Conservation (phyloP, 2,113 vertebrate species). For the Platichthys stellatus region DNA sequence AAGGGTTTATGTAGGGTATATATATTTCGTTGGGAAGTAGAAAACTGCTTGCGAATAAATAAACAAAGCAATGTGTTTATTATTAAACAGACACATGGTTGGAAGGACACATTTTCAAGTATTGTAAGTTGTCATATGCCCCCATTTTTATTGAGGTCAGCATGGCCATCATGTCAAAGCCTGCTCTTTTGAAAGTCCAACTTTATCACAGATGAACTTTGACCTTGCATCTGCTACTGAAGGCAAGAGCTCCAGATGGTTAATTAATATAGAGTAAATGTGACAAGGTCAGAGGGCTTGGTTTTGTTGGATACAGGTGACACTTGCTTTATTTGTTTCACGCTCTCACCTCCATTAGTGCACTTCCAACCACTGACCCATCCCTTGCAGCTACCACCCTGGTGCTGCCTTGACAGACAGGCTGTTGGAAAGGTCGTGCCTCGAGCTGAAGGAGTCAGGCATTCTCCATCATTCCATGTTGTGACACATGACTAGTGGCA, state of each 20-base stretch:
- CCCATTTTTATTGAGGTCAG: not conserved
- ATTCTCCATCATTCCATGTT: slow-evolving; percentile 38
- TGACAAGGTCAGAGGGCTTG: slow-evolving; percentile 13
- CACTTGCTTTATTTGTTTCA: not conserved
- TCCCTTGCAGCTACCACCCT: slow-evolving; percentile 26
- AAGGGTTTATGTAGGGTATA: too few species aligned
- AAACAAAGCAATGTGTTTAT: too few species aligned
- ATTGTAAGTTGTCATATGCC: not conserved
- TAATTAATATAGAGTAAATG: not conserved
- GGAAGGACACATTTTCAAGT: not conserved
- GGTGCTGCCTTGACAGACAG: slow-evolving; percentile 50
- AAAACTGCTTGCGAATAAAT: too few species aligned
- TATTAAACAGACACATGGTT: not conserved
- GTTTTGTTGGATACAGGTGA: slow-evolving; percentile 17
- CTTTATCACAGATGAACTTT: not conserved
- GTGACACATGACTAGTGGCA: slow-evolving; percentile 69
- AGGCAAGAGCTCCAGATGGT: not conserved
- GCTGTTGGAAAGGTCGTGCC: slow-evolving; percentile 69
- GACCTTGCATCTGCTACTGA: not conserved
- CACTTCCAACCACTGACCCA: slow-evolving; percentile 28
- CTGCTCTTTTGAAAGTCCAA: not conserved
- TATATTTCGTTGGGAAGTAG: too few species aligned
- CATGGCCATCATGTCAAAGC: not conserved
- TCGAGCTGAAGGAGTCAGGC: slow-evolving; percentile 40
- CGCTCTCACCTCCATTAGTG: slow-evolving; percentile 22